These are phyloP conservation scores for Trididemnum clinides DNA, from an alignment of 23 tunicate genomes.

Conservation along the genomic window DNA sequence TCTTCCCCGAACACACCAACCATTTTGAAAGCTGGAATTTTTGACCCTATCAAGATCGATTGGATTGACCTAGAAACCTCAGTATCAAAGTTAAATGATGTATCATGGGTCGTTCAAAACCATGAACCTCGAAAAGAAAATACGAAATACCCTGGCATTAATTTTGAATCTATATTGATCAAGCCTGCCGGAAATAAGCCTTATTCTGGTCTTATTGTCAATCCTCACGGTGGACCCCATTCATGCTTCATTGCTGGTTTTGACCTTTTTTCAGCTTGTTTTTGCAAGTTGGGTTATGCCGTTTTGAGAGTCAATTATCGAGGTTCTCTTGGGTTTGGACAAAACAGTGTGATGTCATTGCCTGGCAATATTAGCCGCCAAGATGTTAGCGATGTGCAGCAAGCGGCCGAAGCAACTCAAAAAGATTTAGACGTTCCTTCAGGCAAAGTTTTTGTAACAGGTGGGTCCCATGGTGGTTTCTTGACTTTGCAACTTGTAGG, in stretches of 20 bases:
- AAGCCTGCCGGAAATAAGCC: conserved; percentile 31
- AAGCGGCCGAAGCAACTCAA: conserved; percentile 47
- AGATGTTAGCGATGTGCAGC: conserved; percentile 85
- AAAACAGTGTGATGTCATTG: conserved; percentile 55
- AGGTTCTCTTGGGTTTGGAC: conserved; percentile 88
- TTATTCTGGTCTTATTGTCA: conserved; percentile 41
- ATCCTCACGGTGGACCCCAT: conserved; percentile 96
- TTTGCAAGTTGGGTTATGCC: conserved; percentile 63
- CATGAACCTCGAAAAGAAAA: conserved; percentile 46
- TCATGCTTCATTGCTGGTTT: conserved; percentile 31
- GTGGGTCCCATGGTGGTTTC: conserved; percentile 99
- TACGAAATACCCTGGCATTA: conserved; percentile 47
- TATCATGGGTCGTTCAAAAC: conserved; percentile 44
- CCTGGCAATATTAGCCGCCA: conserved; percentile 66
- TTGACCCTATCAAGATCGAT: neutral
- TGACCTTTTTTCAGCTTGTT: conserved; percentile 29
- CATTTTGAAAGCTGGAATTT: conserved; percentile 30
- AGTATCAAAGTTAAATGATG: neutral
- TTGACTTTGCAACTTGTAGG: conserved; percentile 89
- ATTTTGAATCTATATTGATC: conserved; percentile 59
- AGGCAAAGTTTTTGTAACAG: conserved; percentile 55
- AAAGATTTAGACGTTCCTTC: conserved; percentile 1
- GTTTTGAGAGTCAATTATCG: conserved; percentile 75
- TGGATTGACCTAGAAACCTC: conserved; percentile 50
- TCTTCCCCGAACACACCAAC: conserved; percentile 62